Evolutionary conservation across 2,113 vertebrate genomes (phyloP).

Genomic region (Paramisgurnus dabryanus): DNA sequence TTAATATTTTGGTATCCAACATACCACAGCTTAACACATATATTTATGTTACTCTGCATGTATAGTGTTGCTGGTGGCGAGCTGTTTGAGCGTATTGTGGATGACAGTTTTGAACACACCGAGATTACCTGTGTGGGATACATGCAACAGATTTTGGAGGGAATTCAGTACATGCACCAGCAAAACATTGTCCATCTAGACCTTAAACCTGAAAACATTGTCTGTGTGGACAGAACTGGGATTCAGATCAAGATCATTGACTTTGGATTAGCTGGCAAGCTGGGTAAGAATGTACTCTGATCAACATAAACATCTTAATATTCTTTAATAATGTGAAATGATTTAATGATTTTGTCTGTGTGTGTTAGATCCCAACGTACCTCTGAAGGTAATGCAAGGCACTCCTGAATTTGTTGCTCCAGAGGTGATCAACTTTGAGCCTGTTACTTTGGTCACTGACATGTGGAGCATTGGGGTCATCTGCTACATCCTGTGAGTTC

Average conservation of each 20-base stretch:
- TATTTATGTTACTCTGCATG: conserved; percentile 31
- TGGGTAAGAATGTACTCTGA: conserved; percentile 69
- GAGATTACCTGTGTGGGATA: conserved; percentile 85
- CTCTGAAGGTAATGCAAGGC: conserved; percentile 82
- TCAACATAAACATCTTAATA: neutral
- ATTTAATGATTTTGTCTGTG: too few species aligned
- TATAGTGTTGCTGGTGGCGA: conserved; percentile 90
- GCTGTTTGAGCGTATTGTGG: conserved; percentile 93
- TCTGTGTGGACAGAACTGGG: conserved; percentile 86
- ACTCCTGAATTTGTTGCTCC: conserved; percentile 90
- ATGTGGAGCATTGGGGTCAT: conserved; percentile 91
- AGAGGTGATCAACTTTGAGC: conserved; percentile 85
- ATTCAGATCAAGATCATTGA: conserved; percentile 95
- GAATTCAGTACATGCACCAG: conserved; percentile 86
- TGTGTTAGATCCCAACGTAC: conserved; percentile 67
- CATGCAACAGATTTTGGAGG: conserved; percentile 91
- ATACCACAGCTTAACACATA: neutral
- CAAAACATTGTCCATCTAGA: conserved; percentile 92
- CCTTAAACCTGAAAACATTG: conserved; percentile 96
- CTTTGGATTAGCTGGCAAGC: conserved; percentile 89
- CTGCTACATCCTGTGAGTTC: conserved; percentile 85
- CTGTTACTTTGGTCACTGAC: conserved; percentile 75
- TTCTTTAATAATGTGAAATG: too few species aligned
- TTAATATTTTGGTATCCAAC: neutral
- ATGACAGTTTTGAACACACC: conserved; percentile 87